Evolutionary conservation across 2,888 invertebrate genomes (phyloP).

Genomic region (Mythimna loreyi): DNA sequence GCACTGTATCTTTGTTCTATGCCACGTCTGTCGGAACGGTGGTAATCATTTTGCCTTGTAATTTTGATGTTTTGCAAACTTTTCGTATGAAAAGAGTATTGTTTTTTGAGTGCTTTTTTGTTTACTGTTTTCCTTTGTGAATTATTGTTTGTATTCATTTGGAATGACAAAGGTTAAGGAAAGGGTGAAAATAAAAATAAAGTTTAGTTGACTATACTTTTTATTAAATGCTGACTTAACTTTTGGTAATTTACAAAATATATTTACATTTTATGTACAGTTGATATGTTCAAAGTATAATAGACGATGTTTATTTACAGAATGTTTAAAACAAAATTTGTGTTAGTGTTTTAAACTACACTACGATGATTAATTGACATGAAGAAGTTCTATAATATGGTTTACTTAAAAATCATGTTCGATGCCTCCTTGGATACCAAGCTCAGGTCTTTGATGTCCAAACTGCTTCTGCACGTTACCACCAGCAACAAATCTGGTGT

Average conservation of each 20-base stretch:
- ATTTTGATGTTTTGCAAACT: slow-evolving; percentile 35
- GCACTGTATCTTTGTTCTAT: not conserved
- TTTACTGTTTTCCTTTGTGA: not conserved
- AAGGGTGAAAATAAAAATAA: not conserved
- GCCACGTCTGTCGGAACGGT: slow-evolving; percentile 1
- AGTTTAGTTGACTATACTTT: not conserved
- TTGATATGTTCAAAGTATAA: no score
- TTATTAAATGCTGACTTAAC: not conserved
- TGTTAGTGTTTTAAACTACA: not conserved
- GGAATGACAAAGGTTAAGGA: rapidly evolving
- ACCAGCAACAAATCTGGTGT: slow-evolving; percentile 71
- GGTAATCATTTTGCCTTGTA: slow-evolving; percentile 40
- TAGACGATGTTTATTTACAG: not conserved
- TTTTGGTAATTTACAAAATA: not conserved
- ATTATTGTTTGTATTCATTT: not conserved
- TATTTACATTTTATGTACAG: slow-evolving; percentile 10
- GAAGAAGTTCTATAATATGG: not conserved
- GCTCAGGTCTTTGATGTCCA: slow-evolving; percentile 69
- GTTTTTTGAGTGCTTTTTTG: slow-evolving; percentile 26
- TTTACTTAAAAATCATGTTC: slow-evolving; percentile 61
- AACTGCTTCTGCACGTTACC: slow-evolving; percentile 69
- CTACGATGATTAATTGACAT: not conserved
- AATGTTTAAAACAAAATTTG: not conserved
- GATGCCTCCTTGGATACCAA: slow-evolving; percentile 68
- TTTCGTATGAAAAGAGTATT: slow-evolving; percentile 21